Evolutionary conservation across 2,113 vertebrate species (phyloP).

Genomic region (Psettodes erumei): DNA sequence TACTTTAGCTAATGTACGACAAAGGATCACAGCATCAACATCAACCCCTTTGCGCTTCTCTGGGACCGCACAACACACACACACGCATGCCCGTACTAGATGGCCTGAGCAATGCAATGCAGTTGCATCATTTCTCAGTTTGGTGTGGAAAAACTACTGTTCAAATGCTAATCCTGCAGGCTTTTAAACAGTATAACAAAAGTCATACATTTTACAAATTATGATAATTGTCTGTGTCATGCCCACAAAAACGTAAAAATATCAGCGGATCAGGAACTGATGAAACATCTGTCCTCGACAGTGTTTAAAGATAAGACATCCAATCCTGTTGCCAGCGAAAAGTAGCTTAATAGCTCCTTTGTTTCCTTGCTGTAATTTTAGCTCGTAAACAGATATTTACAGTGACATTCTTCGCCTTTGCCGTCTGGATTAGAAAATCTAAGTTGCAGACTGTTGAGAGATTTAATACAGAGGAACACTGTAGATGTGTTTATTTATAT

Average conservation of each 20-base stretch:
- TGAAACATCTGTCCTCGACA: constrained; percentile 11
- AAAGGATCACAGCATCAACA: constrained; percentile 61
- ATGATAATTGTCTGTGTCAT: neutral
- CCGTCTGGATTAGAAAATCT: constrained; percentile 11
- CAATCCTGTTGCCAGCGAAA: constrained; percentile 9
- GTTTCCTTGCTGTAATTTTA: constrained; percentile 25
- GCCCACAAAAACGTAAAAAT: neutral
- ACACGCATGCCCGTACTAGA: neutral
- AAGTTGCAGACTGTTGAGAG: constrained; percentile 14
- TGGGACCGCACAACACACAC: constrained; percentile 14
- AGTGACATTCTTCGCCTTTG: constrained; percentile 25
- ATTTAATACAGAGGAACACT: constrained; percentile 12
- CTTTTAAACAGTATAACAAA: too few species aligned
- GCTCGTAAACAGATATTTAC: constrained; percentile 30
- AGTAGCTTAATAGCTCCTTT: constrained; percentile 26
- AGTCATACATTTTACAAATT: neutral
- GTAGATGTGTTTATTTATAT: constrained; percentile 28
- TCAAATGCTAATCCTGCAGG: neutral
- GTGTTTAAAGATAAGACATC: neutral
- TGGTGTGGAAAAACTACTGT: neutral
- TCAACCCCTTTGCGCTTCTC: constrained; percentile 41
- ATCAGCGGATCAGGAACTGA: neutral
- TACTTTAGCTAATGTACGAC: constrained; percentile 43
- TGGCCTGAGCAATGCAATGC: neutral
- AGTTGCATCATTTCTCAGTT: neutral